Evolutionary conservation across 2,888 invertebrate genomes (phyloP), one percentile per base, ranked within the genome.

Genomic region (Diplolepis rosae): DNA sequence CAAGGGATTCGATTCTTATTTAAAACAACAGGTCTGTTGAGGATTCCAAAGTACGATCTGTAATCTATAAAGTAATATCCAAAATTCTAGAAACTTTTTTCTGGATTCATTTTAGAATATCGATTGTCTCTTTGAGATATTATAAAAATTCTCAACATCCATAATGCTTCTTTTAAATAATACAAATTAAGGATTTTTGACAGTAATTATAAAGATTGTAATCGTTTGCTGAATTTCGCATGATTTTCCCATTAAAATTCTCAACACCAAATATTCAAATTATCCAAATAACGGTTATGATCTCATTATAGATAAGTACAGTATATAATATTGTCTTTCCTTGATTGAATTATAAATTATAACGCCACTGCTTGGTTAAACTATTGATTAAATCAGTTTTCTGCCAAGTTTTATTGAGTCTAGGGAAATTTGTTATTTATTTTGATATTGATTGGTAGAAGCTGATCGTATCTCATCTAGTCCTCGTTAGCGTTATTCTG

Each of bases 401-500:
- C 7, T 45, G 45, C 7, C 15, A 1, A 18, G 1, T 6, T 3
- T 45, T 9, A 15, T 22, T 1, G 9, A 18, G 9, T 18, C 13
- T 4, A 39, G 39, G 39, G 4, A 6, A 39, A 9, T n/a, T 1
- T 15, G n/a, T 9, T 7, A 24, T 39, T 39, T 39, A 39, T 39
- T 42, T n/a, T 3, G 7, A 39, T 61, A 61, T 61, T 15, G 39
- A 61, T 61, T 61, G 24, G 13, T 7, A 39, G 13, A 24, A 42
- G 39, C 27, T 35, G 39, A 22, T 61, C 61, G 39, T 61, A 35
- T 61, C 24, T 61, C 39, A 42, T 61, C 39, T 22, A 61, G 61
- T n/a, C 35, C 61, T 61, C 61, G 61, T 42, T 61, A 61, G n/a
- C 27, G 24, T 61, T 61, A 61, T 61, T 61, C 39, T 42, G 9